Evolutionary conservation across 1,140 invertebrate species (phyloP).

Genomic region (Rhopalosiphum padi): DNA sequence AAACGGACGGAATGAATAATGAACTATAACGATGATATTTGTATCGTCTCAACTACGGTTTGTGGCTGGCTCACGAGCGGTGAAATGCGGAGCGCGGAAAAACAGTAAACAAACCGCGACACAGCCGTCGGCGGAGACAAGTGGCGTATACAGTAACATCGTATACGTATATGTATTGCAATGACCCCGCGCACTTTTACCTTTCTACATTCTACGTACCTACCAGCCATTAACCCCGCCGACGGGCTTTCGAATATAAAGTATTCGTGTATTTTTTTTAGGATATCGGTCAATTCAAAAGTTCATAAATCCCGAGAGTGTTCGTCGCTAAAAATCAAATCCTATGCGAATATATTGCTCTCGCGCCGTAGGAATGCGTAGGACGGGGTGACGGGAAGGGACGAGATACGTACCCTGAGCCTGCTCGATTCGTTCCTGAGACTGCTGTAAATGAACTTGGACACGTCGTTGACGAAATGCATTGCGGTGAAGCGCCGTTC

Average conservation of each 20-base stretch:
- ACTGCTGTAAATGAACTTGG: conserved; percentile 45
- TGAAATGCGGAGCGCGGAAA: not conserved
- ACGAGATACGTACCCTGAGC: conserved; percentile 42
- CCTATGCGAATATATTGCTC: no score
- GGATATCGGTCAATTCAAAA: not conserved
- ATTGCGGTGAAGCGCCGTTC: not conserved
- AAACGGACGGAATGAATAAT: not conserved
- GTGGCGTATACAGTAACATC: no score
- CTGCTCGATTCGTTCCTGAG: conserved; percentile 33
- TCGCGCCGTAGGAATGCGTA: not conserved
- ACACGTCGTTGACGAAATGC: conserved; percentile 51
- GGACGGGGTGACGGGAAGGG: not conserved
- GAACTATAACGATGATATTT: not conserved
- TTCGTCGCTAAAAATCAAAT: not conserved
- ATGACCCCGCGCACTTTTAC: no score
- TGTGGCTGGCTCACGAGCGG: not conserved
- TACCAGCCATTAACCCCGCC: no score
- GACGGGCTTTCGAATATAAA: not conserved
- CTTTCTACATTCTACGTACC: no score
- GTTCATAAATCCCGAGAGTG: not conserved
- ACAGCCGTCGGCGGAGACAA: no score
- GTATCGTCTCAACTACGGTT: not conserved
- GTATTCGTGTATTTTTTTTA: not conserved
- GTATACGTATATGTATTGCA: no score
- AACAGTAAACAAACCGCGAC: not conserved